Evolutionary conservation across 2,113 vertebrate species (phyloP).

Genomic region (Psilopsiagon aymara): DNA sequence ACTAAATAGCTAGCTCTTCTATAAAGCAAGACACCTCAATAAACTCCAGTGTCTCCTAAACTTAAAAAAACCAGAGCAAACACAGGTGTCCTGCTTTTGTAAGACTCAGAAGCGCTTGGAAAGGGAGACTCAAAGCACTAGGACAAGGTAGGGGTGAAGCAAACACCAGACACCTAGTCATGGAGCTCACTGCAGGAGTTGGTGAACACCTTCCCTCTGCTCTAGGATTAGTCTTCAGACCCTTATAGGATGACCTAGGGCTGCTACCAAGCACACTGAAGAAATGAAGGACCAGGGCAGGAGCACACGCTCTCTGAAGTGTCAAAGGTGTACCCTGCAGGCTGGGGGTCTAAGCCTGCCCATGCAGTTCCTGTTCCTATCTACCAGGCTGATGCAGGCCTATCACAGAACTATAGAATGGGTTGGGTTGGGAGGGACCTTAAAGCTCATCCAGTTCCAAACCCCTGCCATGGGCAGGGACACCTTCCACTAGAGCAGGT

Average conservation of each 20-base stretch:
- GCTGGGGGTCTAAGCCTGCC: not conserved
- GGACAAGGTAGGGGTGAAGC: not conserved
- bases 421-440: not conserved
- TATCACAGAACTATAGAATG: not conserved
- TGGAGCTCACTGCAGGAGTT: not conserved
- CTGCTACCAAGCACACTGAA: not conserved
- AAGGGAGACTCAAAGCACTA: not conserved
- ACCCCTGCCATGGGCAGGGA: not conserved
- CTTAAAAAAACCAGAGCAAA: not conserved
- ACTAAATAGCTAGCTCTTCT: not conserved
- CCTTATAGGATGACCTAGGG: not conserved
- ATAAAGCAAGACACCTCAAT: not conserved
- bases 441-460: not conserved
- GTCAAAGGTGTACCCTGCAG: not conserved
- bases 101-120: not conserved
- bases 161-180: not conserved
- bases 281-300: not conserved
- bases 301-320: not conserved
- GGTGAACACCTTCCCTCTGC: not conserved
- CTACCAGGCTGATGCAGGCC: fast-evolving
- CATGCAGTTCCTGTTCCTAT: not conserved
- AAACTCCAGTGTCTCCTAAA: not conserved
- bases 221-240: not conserved
- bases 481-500: not conserved
- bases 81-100: not conserved